These are phyloP conservation scores for Cosmorhoe ocellata DNA, from an alignment of 2,888 invertebrate species.

Conservation along the genomic window DNA sequence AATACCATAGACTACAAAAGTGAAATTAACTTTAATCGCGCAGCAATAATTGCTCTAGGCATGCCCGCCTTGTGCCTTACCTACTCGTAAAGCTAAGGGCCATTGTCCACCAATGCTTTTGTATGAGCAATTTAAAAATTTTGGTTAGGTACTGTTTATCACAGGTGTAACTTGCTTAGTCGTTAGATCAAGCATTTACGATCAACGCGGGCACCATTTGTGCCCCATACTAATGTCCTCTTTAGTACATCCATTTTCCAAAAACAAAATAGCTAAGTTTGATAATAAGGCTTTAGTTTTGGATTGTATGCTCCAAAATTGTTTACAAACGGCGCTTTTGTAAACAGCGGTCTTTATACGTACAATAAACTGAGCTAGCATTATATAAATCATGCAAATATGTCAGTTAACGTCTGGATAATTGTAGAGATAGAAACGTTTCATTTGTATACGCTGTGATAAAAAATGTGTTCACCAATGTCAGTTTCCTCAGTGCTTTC, in stretches of 20 bases:
- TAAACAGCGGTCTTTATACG: not conserved
- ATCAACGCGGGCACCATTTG: too few relatives aligned
- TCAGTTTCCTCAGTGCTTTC: too few relatives aligned
- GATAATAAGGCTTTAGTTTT: too few relatives aligned
- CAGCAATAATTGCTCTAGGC: conserved; percentile 49
- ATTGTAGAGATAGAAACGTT: conserved; percentile 20
- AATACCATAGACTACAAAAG: conserved; percentile 28
- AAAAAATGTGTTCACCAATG: not conserved
- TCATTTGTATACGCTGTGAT: not conserved
- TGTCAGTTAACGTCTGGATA: conserved; percentile 31
- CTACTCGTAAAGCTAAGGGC: conserved; percentile 6
- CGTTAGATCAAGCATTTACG: too few relatives aligned
- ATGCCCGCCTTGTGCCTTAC: conserved; percentile 36
- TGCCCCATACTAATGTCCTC: too few relatives aligned
- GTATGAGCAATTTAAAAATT: not conserved
- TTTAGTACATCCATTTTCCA: too few relatives aligned
- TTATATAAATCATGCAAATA: conserved; percentile 46
- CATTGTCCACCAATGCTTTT: not conserved
- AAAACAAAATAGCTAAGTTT: too few relatives aligned
- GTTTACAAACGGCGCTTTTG: not conserved
- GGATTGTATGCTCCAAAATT: too few relatives aligned
- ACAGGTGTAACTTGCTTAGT: too few relatives aligned
- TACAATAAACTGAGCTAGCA: conserved; percentile 16
- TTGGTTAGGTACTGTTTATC: too few relatives aligned
- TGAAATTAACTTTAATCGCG: conserved; percentile 35